Conservation (phyloP, 1,140 invertebrate species). For the silkworm (Bombyx mori) region DNA sequence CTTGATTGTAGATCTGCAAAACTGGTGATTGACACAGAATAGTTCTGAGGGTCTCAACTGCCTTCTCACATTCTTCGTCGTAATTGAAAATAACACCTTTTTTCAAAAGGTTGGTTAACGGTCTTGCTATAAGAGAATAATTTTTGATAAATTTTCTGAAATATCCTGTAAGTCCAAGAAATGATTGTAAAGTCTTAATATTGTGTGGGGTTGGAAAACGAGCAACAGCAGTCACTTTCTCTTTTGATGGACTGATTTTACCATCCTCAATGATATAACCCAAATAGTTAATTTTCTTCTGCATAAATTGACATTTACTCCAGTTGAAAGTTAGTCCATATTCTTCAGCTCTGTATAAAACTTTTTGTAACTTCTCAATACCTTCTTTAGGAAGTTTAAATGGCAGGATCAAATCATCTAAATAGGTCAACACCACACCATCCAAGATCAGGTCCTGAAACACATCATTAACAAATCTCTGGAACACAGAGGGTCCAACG, state of each 20-base stretch:
- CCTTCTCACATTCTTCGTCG: constrained; percentile 9
- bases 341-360: constrained; percentile 21
- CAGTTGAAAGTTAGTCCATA: constrained; percentile 20
- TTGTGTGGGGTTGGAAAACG: constrained; percentile 23
- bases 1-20: too few relatives aligned
- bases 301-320: neutral
- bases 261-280: too few relatives aligned
- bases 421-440: constrained; percentile 13
- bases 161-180: constrained; percentile 23
- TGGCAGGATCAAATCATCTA: constrained; percentile 24
- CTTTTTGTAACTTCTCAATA: constrained; percentile 15
- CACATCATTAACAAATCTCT: constrained; percentile 30
- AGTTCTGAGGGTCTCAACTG: neutral
- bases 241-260: too few relatives aligned
- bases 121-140: constrained; percentile 27
- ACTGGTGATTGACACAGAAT: too few relatives aligned
- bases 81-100: constrained; percentile 22
- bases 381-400: constrained; percentile 18
- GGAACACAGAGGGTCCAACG: constrained; percentile 37
- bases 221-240: neutral
- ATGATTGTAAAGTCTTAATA: constrained; percentile 14
- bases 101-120: constrained; percentile 24
- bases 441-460: constrained; percentile 13
- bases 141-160: constrained; percentile 33
- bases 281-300: too few relatives aligned